Base-by-base conservation (phyloP, 2,113 vertebrate genomes). In the Labeo rohita region DNA sequence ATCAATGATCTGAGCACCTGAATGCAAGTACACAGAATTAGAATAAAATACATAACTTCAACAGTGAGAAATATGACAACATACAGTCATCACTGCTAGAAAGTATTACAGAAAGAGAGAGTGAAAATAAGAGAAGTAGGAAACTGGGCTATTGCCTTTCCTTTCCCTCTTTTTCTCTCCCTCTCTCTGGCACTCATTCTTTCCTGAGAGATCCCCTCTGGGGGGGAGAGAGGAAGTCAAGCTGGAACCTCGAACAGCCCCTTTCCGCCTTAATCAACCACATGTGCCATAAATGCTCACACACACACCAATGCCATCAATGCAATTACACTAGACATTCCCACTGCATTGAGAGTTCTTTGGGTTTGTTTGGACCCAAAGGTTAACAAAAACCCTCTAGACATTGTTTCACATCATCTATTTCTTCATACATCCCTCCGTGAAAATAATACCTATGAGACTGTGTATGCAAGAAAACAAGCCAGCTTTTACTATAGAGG, bases 1-100 rank as follows among this genome's bases (percentile, higher is more conserved):
- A 88, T 99, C 98, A 23, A 99, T 99, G 89, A 99, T 99, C 93
- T 99, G 98, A 75, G 98, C 97, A 90, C 98, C 98, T 99, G 82
- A 85, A 87, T 39, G 45, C 54, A 80, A n/a, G 1, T 75, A 89
- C 82, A 87, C 34, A 66, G 3, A 59, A 59, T 56, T 23, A 59
- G 3, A 81, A 0, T 23, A 16, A 70, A n/a, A 18, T 18, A 72
- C 3, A 65, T 28, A 28, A 28, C 5, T 39, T 34, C 36, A 59
- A 54, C 23, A 74, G 18, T 59, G 34, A 45, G 3, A 59, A 15
- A 23, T 11, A 80, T 13, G 23, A 15, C 10, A 72, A 7, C 34
- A 39, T 23, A 50, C 23, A 12, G 63, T 47, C 4, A 47, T 52
- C 45, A 68, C 47, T 49, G 28, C 18, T 88, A 77, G 81, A 90